A percentile compares a stretch with the other conserved stretches of the same genome.
Conservation (phyloP, 2,113 vertebrate species). For the Strigops habroptila region DNA sequence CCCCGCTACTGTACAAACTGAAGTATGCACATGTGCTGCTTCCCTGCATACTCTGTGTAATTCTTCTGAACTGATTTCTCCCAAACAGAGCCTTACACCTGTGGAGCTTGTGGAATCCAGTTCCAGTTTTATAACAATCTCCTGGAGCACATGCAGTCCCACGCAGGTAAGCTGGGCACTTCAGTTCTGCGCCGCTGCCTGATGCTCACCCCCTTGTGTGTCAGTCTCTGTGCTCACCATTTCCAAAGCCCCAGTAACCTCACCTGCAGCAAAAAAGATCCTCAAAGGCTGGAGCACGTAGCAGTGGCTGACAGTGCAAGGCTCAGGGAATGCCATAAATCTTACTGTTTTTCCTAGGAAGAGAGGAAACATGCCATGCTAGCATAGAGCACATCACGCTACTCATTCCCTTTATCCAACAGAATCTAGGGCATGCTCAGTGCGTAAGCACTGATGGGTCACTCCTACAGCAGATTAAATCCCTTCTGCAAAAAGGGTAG, state of each 20-base stretch:
- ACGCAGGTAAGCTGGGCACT: slow-evolving; percentile 85
- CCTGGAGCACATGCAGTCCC: slow-evolving; percentile 99
- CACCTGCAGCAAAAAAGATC: not conserved
- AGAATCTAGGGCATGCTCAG: not conserved
- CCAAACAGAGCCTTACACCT: slow-evolving; percentile 95
- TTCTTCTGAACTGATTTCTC: slow-evolving; percentile 70
- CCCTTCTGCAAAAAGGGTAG: not conserved
- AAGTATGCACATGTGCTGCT: slow-evolving; percentile 53
- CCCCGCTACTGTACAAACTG: not conserved
- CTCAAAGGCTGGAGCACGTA: not conserved
- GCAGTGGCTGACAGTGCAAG: not conserved
- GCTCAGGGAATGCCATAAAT: not conserved
- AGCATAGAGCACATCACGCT: not conserved
- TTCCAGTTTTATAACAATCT: slow-evolving; percentile 99
- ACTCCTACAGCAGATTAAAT: not conserved
- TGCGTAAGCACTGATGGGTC: not conserved
- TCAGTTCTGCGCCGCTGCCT: slow-evolving; percentile 34
- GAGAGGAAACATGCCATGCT: not conserved
- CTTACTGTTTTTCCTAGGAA: not conserved
- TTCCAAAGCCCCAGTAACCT: slow-evolving; percentile 21
- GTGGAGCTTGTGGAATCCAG: slow-evolving; percentile 98
- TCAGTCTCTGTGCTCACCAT: slow-evolving; percentile 14
- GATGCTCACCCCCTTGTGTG: not conserved
- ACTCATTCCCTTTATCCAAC: not conserved
- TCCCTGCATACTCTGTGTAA: slow-evolving; percentile 39